Evolutionary conservation across 2,888 invertebrate species (phyloP).

Genomic region (Uropetala carovei): DNA sequence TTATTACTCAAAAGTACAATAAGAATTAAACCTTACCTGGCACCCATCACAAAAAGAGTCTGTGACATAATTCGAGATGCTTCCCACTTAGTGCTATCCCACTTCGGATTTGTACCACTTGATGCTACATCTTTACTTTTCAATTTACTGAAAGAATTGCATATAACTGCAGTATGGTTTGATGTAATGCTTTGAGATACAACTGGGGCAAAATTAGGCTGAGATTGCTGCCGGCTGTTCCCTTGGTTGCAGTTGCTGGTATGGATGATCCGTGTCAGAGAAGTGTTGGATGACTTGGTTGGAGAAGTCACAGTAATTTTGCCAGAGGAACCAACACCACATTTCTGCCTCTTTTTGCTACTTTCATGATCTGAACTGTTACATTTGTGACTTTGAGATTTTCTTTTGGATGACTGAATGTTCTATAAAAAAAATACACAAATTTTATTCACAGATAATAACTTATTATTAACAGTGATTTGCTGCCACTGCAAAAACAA

Average conservation of each 20-base stretch:
- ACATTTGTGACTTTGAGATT: constrained; percentile 21
- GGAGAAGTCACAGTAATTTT: neutral
- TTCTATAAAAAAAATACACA: neutral
- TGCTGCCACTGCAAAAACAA: neutral
- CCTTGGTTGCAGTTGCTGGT: neutral
- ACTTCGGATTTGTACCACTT: neutral
- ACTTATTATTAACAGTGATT: neutral
- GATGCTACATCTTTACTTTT: constrained; percentile 31
- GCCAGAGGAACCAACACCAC: neutral
- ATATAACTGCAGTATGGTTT: constrained; percentile 1
- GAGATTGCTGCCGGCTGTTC: neutral
- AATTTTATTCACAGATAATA: neutral
- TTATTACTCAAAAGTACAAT: neutral
- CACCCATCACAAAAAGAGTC: constrained; percentile 89
- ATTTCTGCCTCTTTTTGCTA: constrained; percentile 47
- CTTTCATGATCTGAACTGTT: constrained; percentile 14
- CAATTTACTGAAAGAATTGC: neutral
- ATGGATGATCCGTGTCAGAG: neutral
- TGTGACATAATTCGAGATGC: constrained; percentile 83
- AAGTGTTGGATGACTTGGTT: neutral
- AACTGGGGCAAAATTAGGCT: neutral
- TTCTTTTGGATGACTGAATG: constrained; percentile 38
- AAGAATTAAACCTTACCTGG: constrained; percentile 76
- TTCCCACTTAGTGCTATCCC: constrained; percentile 85
- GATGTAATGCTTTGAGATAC: neutral